Evolutionary conservation across 2,888 invertebrate genomes (phyloP).

Genomic region (Acronicta aceris): DNA sequence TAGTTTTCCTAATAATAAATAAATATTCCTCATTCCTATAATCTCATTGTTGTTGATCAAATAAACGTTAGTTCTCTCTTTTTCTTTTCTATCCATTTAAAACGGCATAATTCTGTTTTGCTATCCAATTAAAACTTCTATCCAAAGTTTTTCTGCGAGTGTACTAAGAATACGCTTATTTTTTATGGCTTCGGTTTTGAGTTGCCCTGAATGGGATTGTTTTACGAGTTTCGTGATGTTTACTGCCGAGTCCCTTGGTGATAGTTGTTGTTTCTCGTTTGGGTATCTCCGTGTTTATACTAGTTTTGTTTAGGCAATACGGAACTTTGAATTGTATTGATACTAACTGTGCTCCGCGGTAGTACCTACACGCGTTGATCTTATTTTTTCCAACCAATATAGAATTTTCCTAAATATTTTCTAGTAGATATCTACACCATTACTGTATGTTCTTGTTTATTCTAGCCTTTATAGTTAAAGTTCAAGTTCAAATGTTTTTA

Average conservation of each 20-base stretch:
- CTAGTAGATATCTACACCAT: no score
- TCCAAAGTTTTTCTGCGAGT: constrained; percentile 21
- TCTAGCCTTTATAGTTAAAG: no score
- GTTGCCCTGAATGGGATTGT: constrained; percentile 41
- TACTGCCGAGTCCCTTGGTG: constrained; percentile 37
- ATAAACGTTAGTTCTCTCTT: neutral
- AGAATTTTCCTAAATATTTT: no score
- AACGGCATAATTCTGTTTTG: constrained; percentile 21
- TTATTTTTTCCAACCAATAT: no score
- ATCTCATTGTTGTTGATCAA: neutral
- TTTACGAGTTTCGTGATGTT: constrained; percentile 49
- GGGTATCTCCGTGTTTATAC: neutral
- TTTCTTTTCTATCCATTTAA: constrained; percentile 1
- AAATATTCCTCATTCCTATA: no score
- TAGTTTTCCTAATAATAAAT: no score
- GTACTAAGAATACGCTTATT: constrained; percentile 42
- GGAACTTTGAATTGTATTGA: neutral
- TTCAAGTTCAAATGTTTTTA: no score
- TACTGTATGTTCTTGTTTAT: no score
- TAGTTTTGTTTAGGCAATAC: constrained; percentile 12
- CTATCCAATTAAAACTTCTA: constrained; percentile 59
- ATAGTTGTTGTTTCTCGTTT: constrained; percentile 32
- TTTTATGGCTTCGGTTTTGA: constrained; percentile 40
- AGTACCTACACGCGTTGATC: no score
- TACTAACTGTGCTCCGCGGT: no score